Conservation (phyloP, 2,113 vertebrate species). For the Capreolus pygargus region DNA sequence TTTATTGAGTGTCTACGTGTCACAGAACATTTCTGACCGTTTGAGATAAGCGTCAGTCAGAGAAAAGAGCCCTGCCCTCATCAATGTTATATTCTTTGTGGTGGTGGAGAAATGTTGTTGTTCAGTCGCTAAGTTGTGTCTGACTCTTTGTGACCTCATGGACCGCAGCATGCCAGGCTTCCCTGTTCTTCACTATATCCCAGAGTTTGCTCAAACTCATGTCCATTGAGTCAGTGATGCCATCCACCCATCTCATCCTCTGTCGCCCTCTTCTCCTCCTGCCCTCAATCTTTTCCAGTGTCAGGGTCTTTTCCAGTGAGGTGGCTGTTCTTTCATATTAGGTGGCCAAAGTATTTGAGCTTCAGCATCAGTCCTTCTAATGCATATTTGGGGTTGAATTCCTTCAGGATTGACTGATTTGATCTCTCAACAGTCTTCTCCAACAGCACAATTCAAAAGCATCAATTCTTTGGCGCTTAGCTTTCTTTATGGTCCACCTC, state of each 20-base stretch:
- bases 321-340: neutral
- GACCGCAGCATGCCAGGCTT: neutral
- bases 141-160: neutral
- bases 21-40: neutral
- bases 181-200: neutral
- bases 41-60: neutral
- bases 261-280: neutral
- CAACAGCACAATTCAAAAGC: neutral
- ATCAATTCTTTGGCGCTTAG: neutral
- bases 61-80: neutral
- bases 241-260: neutral
- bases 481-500: neutral
- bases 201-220: neutral
- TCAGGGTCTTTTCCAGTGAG: neutral
- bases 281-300: neutral
- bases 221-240: neutral
- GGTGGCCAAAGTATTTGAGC: neutral
- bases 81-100: neutral
- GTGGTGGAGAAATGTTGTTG: neutral
- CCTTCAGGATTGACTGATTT: neutral
- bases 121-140: neutral
- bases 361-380: neutral
- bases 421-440: neutral
- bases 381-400: neutral
- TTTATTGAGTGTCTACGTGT: neutral